Evolutionary conservation across 2,888 invertebrate species (phyloP), one percentile per base, ranked within the genome.

Genomic region (Chymomyza amoena): DNA sequence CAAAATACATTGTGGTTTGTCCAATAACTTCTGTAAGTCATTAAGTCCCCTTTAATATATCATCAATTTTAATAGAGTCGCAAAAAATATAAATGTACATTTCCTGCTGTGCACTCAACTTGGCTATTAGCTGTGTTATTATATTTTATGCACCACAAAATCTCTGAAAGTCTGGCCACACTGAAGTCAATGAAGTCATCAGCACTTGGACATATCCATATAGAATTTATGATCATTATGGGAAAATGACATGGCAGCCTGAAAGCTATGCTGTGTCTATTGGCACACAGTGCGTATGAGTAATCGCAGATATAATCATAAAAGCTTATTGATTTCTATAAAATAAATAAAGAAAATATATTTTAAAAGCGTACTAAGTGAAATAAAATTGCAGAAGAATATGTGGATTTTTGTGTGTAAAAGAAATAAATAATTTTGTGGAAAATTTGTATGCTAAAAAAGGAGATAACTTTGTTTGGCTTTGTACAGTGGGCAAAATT

Each of bases 71-170:
- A 54, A 69, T 69, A 61, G 56, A 16, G 4, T 20, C 20, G 18
- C 16, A 54, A 54, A 54, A 16, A 20, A 18, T 54, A 13, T 45
- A 3, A n/a, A n/a, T 3, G 13, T 7, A 45, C 4, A 45, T 54
- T 54, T 16, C 28, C 57, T 28, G 57, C 57, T 57, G 64, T 36
- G 80, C 68, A 78, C 71, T 78, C 71, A 73, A 66, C 77, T 76
- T 73, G 77, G 74, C 77, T 79, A 79, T 79, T 79, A 77, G 81
- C 72, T 54, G 59, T 36, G 64, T 77, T 80, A 77, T 79, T 74
- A 73, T 74, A 80, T 77, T 80, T 74, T 61, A 79, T 79, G 68
- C 74, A 70, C 80, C 77, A 77, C 79, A 73, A 74, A 36, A 32
- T 32, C 32, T 7, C 0, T 32, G 32, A 32, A 32, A 25, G 25